Base-by-base conservation (phyloP, 2,888 invertebrate species). In the Volucella zonaria region DNA sequence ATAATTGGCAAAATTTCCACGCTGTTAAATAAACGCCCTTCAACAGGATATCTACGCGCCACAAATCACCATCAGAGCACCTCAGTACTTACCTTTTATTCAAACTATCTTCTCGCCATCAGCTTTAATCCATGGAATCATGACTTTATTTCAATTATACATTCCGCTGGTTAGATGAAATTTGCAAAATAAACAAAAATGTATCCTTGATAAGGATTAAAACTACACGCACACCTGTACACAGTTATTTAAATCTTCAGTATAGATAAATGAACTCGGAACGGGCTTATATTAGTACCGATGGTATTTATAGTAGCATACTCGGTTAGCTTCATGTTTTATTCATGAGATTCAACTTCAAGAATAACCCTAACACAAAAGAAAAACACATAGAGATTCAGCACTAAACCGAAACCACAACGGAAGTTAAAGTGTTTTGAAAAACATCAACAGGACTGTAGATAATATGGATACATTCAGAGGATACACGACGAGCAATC, bases 291-390 rank as follows among this genome's bases (percentile, higher is more conserved):
- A 58, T 40, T 40, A 58, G 58, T 38, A 42, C 40, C 15, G 11
- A 2, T 31, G 31, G 38, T 56, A 56, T 38, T 58, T 58, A 58
- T 40, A 58, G 58, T 2, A 40, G 54, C 18, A 61, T 38, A 62
- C 47, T 40, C 56, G 43, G 38, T 49, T 45, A 52, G 38, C 38
- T 64, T 47, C 74, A 56, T 74, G 49, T 54, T 64, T 64, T 40
- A 64, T 64, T 47, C 54, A 47, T 64, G 31, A 31, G 31, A 31
- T 31, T 31, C 47, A 47, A 15, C 18, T 52, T 74, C 23, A 74
- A 38, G 47, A 38, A 42, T 14, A 40, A 23, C 38, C 31, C 31
- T 61, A 12, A 62, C 12, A n/a, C 10, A 38, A 49, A 62, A 38
- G n/a, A 9, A 40, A 8, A 10, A 12, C 11, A 23, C n/a, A 38